Evolutionary conservation across 2,888 invertebrate species (phyloP).

Genomic region (Conops quadrifasciatus): DNA sequence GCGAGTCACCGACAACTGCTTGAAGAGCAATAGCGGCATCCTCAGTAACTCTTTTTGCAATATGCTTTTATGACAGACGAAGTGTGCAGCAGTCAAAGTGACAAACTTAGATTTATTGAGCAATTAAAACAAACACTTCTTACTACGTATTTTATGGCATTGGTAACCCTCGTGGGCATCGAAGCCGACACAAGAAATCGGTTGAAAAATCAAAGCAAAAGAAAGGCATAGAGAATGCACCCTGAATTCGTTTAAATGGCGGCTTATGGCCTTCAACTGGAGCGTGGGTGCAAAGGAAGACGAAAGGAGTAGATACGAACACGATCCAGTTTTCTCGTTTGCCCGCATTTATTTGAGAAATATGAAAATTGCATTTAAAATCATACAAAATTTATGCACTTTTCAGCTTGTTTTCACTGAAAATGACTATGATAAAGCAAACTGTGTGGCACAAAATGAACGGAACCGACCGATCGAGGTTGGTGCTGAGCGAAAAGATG

Average conservation of each 20-base stretch:
- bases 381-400: conserved; percentile 15
- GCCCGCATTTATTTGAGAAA: neutral
- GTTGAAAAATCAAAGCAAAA: neutral
- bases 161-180: neutral
- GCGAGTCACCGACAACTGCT: neutral
- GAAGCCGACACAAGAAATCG: neutral
- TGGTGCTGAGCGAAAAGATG: conserved; percentile 19
- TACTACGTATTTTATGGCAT: conserved; percentile 2
- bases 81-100: neutral
- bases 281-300: neutral
- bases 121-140: conserved; percentile 33
- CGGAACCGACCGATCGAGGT: neutral
- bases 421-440: too few species aligned
- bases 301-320: neutral
- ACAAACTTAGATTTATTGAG: conserved; percentile 31
- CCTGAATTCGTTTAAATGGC: neutral
- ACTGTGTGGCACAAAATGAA: neutral
- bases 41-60: neutral
- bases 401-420: neutral
- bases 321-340: neutral
- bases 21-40: neutral
- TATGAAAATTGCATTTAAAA: conserved; percentile 33
- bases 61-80: conserved; percentile 22
- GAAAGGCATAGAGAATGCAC: too few species aligned
- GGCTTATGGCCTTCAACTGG: too few species aligned